phyloP scores from a whole-genome alignment of 2,888 invertebrate species.

The Troglohyphantes excavatus region DNA sequence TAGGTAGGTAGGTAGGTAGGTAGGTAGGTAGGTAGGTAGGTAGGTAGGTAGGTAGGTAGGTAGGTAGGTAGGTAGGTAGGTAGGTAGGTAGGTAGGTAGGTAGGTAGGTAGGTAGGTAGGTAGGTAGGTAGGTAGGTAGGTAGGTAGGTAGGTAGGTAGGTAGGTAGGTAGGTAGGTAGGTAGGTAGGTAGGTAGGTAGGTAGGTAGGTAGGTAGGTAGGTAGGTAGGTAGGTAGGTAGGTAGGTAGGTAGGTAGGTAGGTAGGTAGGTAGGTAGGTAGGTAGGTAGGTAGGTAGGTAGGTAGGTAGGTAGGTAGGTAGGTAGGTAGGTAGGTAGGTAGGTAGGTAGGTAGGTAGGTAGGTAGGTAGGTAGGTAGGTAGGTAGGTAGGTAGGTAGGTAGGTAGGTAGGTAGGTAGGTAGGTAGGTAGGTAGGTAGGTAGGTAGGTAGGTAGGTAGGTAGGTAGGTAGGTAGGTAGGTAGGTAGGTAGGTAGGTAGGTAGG shows the following conservation, averaged over 20 bases:
- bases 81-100: too few species aligned
- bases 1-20: too few species aligned
- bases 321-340: not conserved
- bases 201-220: not conserved
- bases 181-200: not conserved
- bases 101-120: too few species aligned
- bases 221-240: not conserved
- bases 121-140: too few species aligned
- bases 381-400: not conserved
- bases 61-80: too few species aligned
- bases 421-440: not conserved
- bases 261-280: not conserved
- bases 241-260: not conserved
- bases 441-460: not conserved
- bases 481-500: not conserved
- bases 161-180: too few species aligned
- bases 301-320: not conserved
- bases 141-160: too few species aligned
- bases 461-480: not conserved
- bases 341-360: not conserved
- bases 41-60: too few species aligned
- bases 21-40: too few species aligned
- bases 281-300: not conserved
- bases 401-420: not conserved
- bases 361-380: not conserved